Conservation (phyloP, 2,888 invertebrate species). For the Lordiphosa andalusiaca region DNA sequence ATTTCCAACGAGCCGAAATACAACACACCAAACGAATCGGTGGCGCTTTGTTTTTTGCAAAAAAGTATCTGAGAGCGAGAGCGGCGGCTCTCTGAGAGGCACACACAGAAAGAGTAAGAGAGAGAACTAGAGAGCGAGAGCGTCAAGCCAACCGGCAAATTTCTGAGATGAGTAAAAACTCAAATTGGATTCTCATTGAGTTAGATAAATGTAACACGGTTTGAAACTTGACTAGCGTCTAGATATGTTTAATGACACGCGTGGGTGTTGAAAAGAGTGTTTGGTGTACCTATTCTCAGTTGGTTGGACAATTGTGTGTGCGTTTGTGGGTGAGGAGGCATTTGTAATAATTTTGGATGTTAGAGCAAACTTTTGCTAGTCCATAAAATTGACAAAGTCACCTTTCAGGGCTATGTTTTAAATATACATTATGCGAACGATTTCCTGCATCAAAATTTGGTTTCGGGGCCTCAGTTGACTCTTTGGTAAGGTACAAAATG, state of each 20-base stretch:
- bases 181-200: constrained; percentile 63
- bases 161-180: constrained; percentile 21
- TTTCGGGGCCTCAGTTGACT: too few relatives aligned
- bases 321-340: constrained; percentile 18
- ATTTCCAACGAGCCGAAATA: constrained; percentile 1
- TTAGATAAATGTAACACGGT: constrained; percentile 46
- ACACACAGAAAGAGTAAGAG: neutral
- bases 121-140: constrained; percentile 5
- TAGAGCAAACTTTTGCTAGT: constrained; percentile 13
- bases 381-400: constrained; percentile 15
- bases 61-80: constrained; percentile 12
- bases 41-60: constrained; percentile 1
- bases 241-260: constrained; percentile 5
- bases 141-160: constrained; percentile 15
- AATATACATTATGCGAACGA: neutral
- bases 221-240: constrained; percentile 43
- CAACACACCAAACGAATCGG: constrained; percentile 5
- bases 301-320: constrained; percentile 17
- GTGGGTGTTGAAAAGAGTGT: constrained; percentile 9
- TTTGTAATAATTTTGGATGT: neutral
- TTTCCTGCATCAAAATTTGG: too few relatives aligned
- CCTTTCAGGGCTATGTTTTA: neutral
- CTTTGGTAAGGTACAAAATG: too few relatives aligned
- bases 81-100: neutral
- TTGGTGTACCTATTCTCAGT: constrained; percentile 3